Evolutionary conservation across 2,113 vertebrate species (phyloP).

Genomic region (Athene noctua): DNA sequence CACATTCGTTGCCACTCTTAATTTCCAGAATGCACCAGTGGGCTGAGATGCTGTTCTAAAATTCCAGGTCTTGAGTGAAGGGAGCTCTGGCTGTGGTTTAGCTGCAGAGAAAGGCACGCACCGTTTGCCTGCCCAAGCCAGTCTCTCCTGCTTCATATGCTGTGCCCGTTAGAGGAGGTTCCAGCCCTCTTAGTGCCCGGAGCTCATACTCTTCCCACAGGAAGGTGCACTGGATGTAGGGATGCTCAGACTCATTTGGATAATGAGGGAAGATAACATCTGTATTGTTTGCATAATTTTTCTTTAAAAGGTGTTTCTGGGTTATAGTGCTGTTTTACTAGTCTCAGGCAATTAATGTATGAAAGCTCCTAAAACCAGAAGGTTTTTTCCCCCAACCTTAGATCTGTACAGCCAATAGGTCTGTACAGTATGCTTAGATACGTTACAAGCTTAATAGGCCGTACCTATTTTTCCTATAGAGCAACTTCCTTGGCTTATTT

Average conservation of each 20-base stretch:
- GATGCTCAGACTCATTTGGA: background rate
- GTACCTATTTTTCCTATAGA: background rate
- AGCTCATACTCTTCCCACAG: fast-evolving
- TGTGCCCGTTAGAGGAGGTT: background rate
- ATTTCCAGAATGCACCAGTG: background rate
- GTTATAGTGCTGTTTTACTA: background rate
- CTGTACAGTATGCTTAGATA: background rate
- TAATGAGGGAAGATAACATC: background rate
- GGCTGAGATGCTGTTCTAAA: background rate
- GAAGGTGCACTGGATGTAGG: background rate
- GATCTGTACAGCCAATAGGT: background rate
- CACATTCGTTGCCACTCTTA: background rate
- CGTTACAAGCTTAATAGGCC: background rate
- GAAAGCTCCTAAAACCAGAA: background rate
- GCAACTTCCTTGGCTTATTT: background rate
- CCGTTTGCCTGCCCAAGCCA: fast-evolving
- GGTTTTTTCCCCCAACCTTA: background rate
- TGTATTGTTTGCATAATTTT: fast-evolving
- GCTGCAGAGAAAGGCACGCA: background rate
- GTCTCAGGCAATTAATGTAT: background rate
- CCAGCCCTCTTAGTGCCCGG: background rate
- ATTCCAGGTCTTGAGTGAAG: background rate
- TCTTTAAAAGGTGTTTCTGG: background rate
- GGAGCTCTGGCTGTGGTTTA: background rate
- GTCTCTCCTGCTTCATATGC: background rate